These are phyloP conservation scores for Nannobrachium achirus DNA, from an alignment of 2,113 vertebrate species.

Conservation along the genomic window DNA sequence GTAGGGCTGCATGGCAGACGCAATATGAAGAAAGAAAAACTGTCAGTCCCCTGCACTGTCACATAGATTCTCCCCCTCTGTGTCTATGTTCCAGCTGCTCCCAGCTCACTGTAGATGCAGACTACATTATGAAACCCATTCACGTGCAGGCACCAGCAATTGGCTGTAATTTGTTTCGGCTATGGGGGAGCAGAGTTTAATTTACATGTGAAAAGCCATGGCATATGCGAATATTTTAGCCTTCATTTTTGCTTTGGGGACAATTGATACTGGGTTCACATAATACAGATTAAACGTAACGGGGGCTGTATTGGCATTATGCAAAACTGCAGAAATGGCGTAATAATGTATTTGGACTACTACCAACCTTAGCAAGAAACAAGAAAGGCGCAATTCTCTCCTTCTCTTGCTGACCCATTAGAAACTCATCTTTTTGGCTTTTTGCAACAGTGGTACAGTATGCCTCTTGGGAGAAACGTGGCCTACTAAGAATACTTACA, in stretches of 20 bases:
- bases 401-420: constrained; percentile 50
- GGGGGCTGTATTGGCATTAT: constrained; percentile 36
- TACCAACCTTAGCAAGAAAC: constrained; percentile 45
- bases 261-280: constrained; percentile 59
- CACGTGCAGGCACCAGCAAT: constrained; percentile 75
- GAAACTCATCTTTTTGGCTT: constrained; percentile 38
- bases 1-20: constrained; percentile 67
- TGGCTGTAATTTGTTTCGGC: constrained; percentile 79
- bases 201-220: constrained; percentile 76
- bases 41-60: constrained; percentile 73
- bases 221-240: constrained; percentile 68
- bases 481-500: constrained; percentile 35
- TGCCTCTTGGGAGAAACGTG: constrained; percentile 51
- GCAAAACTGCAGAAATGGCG: constrained; percentile 43
- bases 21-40: constrained; percentile 71
- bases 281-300: constrained; percentile 53
- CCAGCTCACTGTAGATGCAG: constrained; percentile 74
- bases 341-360: constrained; percentile 57
- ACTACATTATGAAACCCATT: constrained; percentile 77
- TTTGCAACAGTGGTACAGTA: constrained; percentile 38
- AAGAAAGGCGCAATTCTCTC: constrained; percentile 40
- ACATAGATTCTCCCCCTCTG: constrained; percentile 74
- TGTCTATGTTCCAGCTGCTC: constrained; percentile 71
- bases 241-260: constrained; percentile 67
- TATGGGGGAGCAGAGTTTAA: constrained; percentile 66